Conservation (phyloP, 2,113 vertebrate species). For the Pseudorectes ferrugineus region DNA sequence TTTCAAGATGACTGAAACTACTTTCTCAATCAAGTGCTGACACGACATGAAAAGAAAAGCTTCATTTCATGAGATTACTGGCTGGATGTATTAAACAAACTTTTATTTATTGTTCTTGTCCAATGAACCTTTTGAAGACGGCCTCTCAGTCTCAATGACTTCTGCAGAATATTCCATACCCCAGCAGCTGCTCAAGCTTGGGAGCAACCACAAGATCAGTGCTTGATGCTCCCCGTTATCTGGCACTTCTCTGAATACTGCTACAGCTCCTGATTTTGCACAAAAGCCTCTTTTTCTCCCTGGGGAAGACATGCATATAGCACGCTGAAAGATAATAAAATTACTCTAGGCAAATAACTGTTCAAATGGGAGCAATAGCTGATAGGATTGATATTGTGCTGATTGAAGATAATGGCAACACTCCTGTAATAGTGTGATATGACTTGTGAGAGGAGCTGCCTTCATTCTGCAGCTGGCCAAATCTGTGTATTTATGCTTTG, state of each 20-base stretch:
- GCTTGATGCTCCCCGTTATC: neutral
- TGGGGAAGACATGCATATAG: neutral
- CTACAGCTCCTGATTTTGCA: neutral
- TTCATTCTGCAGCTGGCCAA: neutral
- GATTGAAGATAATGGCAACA: neutral
- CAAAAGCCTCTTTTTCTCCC: neutral
- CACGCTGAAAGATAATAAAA: neutral
- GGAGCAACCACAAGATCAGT: neutral
- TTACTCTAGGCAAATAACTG: neutral
- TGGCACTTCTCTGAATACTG: neutral
- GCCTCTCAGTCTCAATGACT: neutral
- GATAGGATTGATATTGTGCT: neutral
- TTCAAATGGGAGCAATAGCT: constrained; percentile 5
- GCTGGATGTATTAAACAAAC: neutral
- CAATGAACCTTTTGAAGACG: neutral
- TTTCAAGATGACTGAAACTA: neutral
- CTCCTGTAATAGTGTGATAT: neutral
- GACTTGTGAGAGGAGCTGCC: neutral
- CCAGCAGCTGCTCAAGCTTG: neutral
- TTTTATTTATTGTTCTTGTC: neutral
- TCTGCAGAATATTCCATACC: neutral
- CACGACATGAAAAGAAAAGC: neutral
- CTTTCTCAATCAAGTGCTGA: neutral
- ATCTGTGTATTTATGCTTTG: neutral
- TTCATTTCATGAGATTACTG: neutral